phyloP scores from a whole-genome alignment of 2,888 invertebrate species.

The Muscina levida region DNA sequence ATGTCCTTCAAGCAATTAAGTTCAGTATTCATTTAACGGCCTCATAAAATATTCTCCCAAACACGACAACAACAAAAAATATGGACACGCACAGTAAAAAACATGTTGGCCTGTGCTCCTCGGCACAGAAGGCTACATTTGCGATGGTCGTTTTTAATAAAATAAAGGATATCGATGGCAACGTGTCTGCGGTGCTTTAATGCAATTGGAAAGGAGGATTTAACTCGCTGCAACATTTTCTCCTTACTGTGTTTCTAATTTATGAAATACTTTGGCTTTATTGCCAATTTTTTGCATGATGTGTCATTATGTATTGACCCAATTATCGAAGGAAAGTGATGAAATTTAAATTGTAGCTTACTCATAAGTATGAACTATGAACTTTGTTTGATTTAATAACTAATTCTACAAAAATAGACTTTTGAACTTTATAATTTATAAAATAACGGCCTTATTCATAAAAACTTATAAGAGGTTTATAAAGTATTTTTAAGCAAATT shows the following conservation, averaged over 20 bases:
- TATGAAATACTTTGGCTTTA: conserved; percentile 18
- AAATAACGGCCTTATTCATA: no score
- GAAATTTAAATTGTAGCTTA: no score
- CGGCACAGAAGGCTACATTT: neutral
- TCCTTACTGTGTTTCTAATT: conserved; percentile 35
- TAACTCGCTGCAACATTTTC: conserved; percentile 12
- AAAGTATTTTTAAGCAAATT: no score
- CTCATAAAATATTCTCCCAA: conserved; percentile 60
- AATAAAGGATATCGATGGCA: neutral
- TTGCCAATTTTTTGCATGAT: conserved; percentile 21
- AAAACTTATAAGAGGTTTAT: no score
- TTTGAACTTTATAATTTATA: no score
- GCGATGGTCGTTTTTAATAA: neutral
- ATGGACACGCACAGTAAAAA: neutral
- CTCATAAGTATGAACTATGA: no score
- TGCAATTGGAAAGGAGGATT: conserved; percentile 18
- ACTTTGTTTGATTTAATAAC: no score
- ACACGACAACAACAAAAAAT: conserved; percentile 4
- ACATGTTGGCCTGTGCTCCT: neutral
- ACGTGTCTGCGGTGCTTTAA: neutral
- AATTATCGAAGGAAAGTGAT: no score
- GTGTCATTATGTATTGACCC: no score
- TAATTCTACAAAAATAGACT: no score
- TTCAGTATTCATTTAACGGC: conserved; percentile 63
- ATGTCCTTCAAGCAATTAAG: conserved; percentile 66